These are phyloP conservation scores for Luperina nickerlii DNA, from an alignment of 2,888 invertebrate genomes.

Conservation along the genomic window DNA sequence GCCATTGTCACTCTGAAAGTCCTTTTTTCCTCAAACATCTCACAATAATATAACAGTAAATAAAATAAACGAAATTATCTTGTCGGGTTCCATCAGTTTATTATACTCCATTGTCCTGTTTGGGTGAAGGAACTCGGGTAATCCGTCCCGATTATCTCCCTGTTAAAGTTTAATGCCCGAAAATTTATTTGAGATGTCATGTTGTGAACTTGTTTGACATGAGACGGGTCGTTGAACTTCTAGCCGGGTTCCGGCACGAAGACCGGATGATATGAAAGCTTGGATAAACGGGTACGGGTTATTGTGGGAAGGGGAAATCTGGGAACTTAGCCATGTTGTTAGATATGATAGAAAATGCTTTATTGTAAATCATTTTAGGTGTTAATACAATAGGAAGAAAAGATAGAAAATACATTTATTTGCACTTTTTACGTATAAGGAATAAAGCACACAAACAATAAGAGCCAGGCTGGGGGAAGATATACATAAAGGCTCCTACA, in stretches of 20 bases:
- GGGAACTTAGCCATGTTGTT: neutral
- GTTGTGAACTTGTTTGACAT: slow-evolving; percentile 37
- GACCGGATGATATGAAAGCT: slow-evolving; percentile 1
- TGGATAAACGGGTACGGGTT: neutral
- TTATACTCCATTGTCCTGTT: slow-evolving; percentile 23
- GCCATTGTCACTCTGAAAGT: slow-evolving; percentile 5
- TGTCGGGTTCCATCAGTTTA: neutral
- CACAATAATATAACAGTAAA: slow-evolving; percentile 2
- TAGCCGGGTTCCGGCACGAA: slow-evolving; percentile 21
- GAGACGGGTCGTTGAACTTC: slow-evolving; percentile 48
- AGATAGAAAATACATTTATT: neutral
- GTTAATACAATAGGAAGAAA: neutral
- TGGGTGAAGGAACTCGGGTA: slow-evolving; percentile 42
- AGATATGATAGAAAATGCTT: neutral
- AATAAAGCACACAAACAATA: no score
- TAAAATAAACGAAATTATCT: slow-evolving; percentile 14
- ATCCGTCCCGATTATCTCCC: slow-evolving; percentile 46
- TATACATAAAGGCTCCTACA: no score
- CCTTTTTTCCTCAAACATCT: slow-evolving; percentile 2
- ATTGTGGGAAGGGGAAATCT: neutral
- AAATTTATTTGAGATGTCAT: slow-evolving; percentile 30
- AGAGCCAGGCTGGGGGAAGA: no score
- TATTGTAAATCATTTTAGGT: neutral
- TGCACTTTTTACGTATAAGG: neutral
- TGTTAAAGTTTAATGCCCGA: slow-evolving; percentile 39